A percentile compares a stretch with the other conserved stretches of the same genome.
These are phyloP conservation scores for Drosophila recens DNA, from an alignment of 2,888 invertebrate species.

Conservation along the genomic window DNA sequence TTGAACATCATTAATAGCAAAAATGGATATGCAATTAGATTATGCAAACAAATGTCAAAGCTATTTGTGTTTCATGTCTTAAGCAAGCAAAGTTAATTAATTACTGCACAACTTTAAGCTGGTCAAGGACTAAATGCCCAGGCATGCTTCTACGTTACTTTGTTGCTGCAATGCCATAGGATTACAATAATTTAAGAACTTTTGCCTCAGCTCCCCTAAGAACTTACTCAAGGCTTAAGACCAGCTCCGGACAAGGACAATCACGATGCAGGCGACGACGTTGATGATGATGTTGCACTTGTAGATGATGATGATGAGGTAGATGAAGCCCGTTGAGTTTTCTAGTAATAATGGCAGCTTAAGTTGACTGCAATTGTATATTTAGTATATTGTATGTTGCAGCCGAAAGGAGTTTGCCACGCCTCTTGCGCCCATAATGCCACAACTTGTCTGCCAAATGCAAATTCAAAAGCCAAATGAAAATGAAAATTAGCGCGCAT, in stretches of 20 bases:
- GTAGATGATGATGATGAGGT: conserved; percentile 19
- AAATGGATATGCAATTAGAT: conserved; percentile 69
- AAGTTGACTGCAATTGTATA: conserved; percentile 60
- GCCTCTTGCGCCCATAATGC: conserved; percentile 21
- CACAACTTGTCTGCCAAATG: conserved; percentile 50
- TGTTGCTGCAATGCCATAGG: conserved; percentile 39
- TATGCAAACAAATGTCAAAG: conserved; percentile 76
- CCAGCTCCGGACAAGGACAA: conserved; percentile 2
- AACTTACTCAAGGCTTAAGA: conserved; percentile 34
- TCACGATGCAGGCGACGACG: conserved; percentile 15
- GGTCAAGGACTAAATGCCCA: conserved; percentile 13
- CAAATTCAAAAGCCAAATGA: conserved; percentile 60
- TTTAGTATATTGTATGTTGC: conserved; percentile 45
- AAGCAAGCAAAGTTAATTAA: conserved; percentile 78
- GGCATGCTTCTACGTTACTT: neutral
- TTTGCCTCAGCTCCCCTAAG: conserved; percentile 52
- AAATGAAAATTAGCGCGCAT: conserved; percentile 57
- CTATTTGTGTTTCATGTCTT: conserved; percentile 78
- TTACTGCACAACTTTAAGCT: conserved; percentile 66
- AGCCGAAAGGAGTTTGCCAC: conserved; percentile 25
- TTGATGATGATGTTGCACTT: conserved; percentile 5
- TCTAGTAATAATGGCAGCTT: conserved; percentile 65
- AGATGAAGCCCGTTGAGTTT: conserved; percentile 29
- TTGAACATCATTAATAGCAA: conserved; percentile 50
- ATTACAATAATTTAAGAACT: conserved; percentile 76